phyloP scores from a whole-genome alignment of 2,888 invertebrate species.

The Allacma fusca region DNA sequence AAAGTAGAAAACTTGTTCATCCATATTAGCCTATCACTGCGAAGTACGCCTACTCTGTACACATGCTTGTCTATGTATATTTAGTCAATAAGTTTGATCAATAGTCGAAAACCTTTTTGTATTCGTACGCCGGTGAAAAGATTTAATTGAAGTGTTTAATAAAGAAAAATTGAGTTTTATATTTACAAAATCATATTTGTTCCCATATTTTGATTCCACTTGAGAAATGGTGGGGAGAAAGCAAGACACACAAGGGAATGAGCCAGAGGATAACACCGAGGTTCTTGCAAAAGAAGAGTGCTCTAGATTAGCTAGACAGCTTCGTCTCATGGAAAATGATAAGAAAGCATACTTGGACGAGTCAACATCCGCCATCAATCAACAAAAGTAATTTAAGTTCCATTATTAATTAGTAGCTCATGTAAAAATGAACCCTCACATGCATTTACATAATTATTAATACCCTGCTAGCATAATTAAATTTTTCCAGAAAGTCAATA shows the following conservation, averaged over 20 bases:
- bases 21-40: too few species aligned
- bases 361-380: slow-evolving; percentile 56
- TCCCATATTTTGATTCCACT: background rate
- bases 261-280: slow-evolving; percentile 57
- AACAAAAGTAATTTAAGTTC: slow-evolving; percentile 52
- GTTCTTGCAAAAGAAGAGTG: slow-evolving; percentile 57
- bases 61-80: too few species aligned
- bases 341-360: slow-evolving; percentile 60
- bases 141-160: too few species aligned
- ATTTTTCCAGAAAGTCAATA: slow-evolving; percentile 55
- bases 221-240: slow-evolving; percentile 38
- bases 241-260: slow-evolving; percentile 23
- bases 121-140: too few species aligned
- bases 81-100: background rate
- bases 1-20: too few species aligned
- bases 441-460: too few species aligned
- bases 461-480: too few species aligned
- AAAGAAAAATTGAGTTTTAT: too few species aligned
- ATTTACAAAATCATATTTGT: too few species aligned
- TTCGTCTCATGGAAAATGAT: slow-evolving; percentile 60
- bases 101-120: background rate
- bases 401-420: background rate
- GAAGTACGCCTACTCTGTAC: too few species aligned
- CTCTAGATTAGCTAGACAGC: slow-evolving; percentile 52
- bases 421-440: too few species aligned